Base-by-base conservation (phyloP, 2,888 invertebrate species). In the Ochropleura leucogaster region DNA sequence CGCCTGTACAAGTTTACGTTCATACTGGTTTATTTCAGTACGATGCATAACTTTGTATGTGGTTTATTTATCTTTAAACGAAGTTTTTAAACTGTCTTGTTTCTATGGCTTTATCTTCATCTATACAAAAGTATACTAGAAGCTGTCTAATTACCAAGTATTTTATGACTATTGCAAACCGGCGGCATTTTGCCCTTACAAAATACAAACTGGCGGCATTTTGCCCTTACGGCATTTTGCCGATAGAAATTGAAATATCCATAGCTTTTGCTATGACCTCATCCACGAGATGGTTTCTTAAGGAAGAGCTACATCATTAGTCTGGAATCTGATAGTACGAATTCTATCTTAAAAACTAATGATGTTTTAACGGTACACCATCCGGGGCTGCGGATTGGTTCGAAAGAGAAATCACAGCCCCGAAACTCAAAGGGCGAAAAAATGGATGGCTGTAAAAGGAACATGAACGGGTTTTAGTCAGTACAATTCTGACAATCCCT, bases 61-160 rank as follows among this genome's bases (percentile, higher is more conserved):
- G 12, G 14, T 40, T 53, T 55, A 55, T 46, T 53, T 63, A 76
- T 47, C 51, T 69, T 69, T 47, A 69, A 78, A 68, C 40, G 42
- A 47, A 72, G 66, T 30, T 40, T 46, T 53, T 20, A 59, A 59
- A 76, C 46, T 51, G 3, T 44, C 44, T 46, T 46, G n/a, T 49
- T 64, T n/a, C 12, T 7, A 16, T 64, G 3, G 6, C 20, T 47
- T 16, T n/a, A 42, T 42, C 40, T 63, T 49, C n/a, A 7, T 16
- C 16, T 42, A 63, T 63, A 49, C 47, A 69, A 40, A 40, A 69
- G 49, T 64, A 20, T 63, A 44, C 47, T 40, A 30, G 4, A 16
- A n/a, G 6, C 8, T 60, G 57, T 0, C 5, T n/a, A 18, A n/a
- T 47, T 47, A 68, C n/a, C 47, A 60, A 40, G 40, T 40, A n/a